Evolutionary conservation across 2,888 invertebrate genomes (phyloP), one percentile per base, ranked within the genome.

Genomic region (Imbricaverruca yamaguchii): DNA sequence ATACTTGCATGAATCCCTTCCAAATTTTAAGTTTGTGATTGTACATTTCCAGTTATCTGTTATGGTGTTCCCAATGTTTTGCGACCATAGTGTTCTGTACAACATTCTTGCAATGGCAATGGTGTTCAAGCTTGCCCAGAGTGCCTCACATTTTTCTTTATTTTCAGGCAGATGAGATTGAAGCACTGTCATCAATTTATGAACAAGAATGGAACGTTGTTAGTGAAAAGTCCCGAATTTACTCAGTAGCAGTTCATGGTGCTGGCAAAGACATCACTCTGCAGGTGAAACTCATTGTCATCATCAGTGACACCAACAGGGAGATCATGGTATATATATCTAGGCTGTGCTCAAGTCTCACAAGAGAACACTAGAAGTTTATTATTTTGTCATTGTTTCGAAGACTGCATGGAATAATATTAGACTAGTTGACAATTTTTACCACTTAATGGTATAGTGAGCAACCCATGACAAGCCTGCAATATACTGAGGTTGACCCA

Each of bases 101-200:
- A 63, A 63, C 61, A 18, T 15, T 18, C 15, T 8, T 63, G 61
- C 15, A 63, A 8, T 13, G 18, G 25, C 25, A 21, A 11, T 21
- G 21, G 12, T 9, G 12, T 13, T 8, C 23, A 21, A 12, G 25
- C 23, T 9, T 3, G 25, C 10, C 11, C 23, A 23, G 11, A 23
- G 1, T 10, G 6, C 65, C 12, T 1, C 10, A 12, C 11, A 21
- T 23, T 53, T 10, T 9, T 7, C 23, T 79, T 79, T 11, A 63
- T 2, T 82, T 81, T 59, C 81, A 83, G 83, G 78, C 23, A 56
- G 83, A 83, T 82, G 83, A 83, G 63, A 78, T 83, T 59, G 82
- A 83, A 78, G 83, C 83, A 8, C 81, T 83, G 7, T 82, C 83
- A 11, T 80, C 83, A 56, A 83, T 83, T 21, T 83, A 83, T 81